Evolutionary conservation across 2,797 vertebrate species (phyloP).

Genomic region (Leuciscus waleckii): DNA sequence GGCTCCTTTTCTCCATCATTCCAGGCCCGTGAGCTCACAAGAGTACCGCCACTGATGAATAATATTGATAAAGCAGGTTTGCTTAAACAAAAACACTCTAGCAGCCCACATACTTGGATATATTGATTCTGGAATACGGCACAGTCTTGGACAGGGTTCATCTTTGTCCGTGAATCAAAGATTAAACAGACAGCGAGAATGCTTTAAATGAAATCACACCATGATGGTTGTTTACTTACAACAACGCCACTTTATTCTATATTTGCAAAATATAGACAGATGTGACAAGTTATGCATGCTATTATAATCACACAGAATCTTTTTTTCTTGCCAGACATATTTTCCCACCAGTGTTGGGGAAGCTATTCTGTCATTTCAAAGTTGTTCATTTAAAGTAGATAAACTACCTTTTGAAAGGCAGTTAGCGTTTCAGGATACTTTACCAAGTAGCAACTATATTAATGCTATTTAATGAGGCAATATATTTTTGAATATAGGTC

Average conservation of each 20-base stretch:
- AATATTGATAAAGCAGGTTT: conserved; percentile 60
- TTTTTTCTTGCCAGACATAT: neutral
- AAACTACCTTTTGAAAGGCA: neutral
- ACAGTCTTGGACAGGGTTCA: conserved; percentile 37
- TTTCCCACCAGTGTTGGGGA: neutral
- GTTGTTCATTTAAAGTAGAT: neutral
- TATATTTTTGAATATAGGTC: neutral
- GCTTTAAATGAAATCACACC: neutral
- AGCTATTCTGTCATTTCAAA: neutral
- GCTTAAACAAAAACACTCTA: conserved; percentile 38
- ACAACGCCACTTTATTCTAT: neutral
- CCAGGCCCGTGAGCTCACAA: conserved; percentile 40
- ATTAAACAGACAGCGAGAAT: conserved; percentile 44
- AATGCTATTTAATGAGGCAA: neutral
- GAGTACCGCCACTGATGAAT: conserved; percentile 47
- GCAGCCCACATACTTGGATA: conserved; percentile 44
- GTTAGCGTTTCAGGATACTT: neutral
- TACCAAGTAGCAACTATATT: neutral
- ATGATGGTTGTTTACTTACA: conserved; percentile 14
- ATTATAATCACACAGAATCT: neutral
- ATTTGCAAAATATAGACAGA: conserved; percentile 28
- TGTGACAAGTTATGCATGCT: conserved; percentile 11
- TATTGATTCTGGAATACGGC: conserved; percentile 64
- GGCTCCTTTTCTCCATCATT: neutral
- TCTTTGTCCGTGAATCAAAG: conserved; percentile 45